Evolutionary conservation across 2,113 vertebrate genomes (phyloP).

Genomic region (Astatoreochromis straeleni): DNA sequence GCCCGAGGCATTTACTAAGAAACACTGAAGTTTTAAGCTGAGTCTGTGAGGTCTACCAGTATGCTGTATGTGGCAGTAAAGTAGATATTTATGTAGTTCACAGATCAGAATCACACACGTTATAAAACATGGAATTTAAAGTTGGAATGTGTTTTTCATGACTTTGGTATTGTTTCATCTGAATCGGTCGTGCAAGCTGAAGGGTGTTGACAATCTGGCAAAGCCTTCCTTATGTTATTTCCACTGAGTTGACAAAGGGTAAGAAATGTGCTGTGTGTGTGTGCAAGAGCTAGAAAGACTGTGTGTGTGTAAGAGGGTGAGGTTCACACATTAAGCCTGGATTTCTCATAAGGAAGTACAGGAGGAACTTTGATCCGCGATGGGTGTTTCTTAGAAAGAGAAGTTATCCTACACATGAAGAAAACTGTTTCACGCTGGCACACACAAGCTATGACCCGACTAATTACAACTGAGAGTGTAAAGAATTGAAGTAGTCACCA

Average conservation of each 20-base stretch:
- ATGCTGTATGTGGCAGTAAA: not conserved
- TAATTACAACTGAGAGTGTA: not conserved
- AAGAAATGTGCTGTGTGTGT: not conserved
- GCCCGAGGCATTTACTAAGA: not conserved
- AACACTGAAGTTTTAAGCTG: not conserved
- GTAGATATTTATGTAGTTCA: not conserved
- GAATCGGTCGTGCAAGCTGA: conserved; percentile 21
- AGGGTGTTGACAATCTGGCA: conserved; percentile 49
- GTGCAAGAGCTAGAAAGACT: not conserved
- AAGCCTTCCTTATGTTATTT: conserved; percentile 26
- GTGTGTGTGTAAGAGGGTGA: not conserved
- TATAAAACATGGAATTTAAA: not conserved
- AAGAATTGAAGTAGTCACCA: not conserved
- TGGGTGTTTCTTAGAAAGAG: not conserved
- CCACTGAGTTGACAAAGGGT: conserved; percentile 1
- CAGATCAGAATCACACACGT: not conserved
- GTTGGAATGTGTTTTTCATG: not conserved
- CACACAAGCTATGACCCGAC: not conserved
- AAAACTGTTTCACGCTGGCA: not conserved
- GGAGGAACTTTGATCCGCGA: not conserved
- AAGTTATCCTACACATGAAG: not conserved
- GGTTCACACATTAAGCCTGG: not conserved
- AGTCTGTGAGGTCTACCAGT: not conserved
- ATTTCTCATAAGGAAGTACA: conserved; percentile 26
- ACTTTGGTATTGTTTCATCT: conserved; percentile 6